phyloP scores from a whole-genome alignment of 2,797 vertebrate species.

The Myiotriccus ornatus region DNA sequence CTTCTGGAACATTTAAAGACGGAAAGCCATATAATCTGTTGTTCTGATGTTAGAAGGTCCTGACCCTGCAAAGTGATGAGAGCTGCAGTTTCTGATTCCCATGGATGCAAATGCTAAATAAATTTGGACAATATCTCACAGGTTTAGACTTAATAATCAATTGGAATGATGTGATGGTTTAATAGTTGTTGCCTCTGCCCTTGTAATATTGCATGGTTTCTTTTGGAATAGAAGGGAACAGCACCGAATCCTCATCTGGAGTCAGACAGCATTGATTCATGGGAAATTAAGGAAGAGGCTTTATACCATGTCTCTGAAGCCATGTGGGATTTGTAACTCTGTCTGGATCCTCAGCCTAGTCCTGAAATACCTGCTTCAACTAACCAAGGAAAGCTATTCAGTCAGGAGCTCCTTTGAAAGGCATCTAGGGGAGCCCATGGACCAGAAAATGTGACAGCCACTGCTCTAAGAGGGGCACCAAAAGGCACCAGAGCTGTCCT shows the following conservation, averaged over 20 bases:
- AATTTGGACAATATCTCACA: neutral
- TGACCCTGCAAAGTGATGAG: neutral
- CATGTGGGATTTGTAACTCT: neutral
- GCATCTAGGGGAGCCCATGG: neutral
- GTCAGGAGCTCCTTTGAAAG: neutral
- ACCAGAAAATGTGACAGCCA: rapidly evolving
- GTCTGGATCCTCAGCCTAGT: neutral
- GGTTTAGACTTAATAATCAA: neutral
- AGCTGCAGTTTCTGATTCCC: neutral
- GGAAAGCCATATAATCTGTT: neutral
- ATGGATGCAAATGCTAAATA: neutral
- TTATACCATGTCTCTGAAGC: neutral
- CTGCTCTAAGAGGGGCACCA: neutral
- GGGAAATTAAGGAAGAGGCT: neutral
- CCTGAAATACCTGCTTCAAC: neutral
- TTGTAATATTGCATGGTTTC: neutral
- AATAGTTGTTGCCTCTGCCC: neutral
- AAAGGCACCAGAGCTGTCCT: neutral
- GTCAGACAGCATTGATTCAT: neutral
- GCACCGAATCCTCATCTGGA: neutral
- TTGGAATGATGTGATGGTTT: neutral
- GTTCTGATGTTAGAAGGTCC: neutral
- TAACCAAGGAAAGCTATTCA: neutral
- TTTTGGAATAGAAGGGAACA: neutral
- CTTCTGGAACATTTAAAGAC: neutral